phyloP scores from a whole-genome alignment of 2,113 vertebrate genomes.

The Odontesthes bonariensis region DNA sequence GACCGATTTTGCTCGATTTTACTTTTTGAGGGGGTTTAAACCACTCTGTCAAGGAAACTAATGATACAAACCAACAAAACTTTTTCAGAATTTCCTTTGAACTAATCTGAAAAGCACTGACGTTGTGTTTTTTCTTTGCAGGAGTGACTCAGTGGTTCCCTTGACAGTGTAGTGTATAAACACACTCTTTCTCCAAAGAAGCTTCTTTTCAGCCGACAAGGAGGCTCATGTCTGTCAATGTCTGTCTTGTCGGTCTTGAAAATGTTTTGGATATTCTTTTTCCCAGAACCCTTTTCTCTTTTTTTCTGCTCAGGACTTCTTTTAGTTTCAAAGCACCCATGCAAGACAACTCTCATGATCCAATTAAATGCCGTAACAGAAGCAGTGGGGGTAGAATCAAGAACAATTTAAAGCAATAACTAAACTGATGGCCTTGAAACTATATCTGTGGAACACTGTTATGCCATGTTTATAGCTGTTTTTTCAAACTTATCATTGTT shows the following conservation, averaged over 20 bases:
- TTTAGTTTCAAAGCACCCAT: neutral
- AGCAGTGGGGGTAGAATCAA: neutral
- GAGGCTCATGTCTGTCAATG: conserved; percentile 8
- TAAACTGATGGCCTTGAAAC: neutral
- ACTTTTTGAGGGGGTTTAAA: neutral
- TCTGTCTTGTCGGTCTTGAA: conserved; percentile 32
- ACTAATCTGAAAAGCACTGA: neutral
- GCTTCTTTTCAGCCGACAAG: conserved; percentile 24
- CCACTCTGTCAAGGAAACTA: neutral
- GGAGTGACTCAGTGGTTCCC: conserved; percentile 40
- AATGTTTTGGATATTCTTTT: conserved; percentile 17
- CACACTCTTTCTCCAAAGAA: conserved; percentile 19
- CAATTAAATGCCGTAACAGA: neutral
- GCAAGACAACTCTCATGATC: neutral
- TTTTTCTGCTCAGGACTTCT: neutral
- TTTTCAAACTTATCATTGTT: conserved; percentile 23
- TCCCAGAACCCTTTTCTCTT: neutral
- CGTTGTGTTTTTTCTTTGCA: conserved; percentile 13
- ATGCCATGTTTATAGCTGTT: conserved; percentile 24
- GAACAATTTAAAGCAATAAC: neutral
- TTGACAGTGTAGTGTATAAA: neutral
- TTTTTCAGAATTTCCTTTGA: conserved; percentile 28
- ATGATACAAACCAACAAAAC: neutral
- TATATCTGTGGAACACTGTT: neutral
- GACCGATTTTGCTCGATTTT: conserved; percentile 21